phyloP scores from a whole-genome alignment of 2,797 vertebrate species.

The Lerista edwardsae region DNA sequence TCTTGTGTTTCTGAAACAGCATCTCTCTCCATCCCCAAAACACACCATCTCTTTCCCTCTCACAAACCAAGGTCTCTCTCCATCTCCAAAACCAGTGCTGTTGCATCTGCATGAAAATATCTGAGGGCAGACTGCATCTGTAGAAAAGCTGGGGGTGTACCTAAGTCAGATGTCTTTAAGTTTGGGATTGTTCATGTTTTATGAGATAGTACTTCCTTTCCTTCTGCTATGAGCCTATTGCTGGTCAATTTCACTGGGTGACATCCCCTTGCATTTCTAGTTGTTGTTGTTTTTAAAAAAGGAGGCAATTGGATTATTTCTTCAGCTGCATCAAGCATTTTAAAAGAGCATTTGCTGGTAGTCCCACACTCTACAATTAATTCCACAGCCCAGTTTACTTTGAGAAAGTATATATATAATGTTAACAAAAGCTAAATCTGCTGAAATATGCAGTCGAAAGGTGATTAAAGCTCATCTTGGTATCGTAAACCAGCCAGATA shows the following conservation, averaged over 20 bases:
- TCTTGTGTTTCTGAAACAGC: no score
- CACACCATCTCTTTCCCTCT: no score
- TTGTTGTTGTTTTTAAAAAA: slow-evolving; percentile 19
- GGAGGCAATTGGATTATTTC: not conserved
- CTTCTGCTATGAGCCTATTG: not conserved
- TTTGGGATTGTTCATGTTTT: no score
- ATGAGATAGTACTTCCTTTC: not conserved
- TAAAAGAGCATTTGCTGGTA: slow-evolving; percentile 46
- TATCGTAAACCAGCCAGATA: slow-evolving; percentile 72
- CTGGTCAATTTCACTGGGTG: slow-evolving; percentile 29
- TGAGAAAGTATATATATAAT: slow-evolving; percentile 59
- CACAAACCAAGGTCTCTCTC: no score
- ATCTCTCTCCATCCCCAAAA: no score
- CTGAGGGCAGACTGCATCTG: no score
- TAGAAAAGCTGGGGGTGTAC: no score
- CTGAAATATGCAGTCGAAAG: slow-evolving; percentile 57
- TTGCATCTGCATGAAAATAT: no score
- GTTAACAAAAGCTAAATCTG: slow-evolving; percentile 71
- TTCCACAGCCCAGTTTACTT: slow-evolving; percentile 61
- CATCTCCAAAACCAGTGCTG: no score
- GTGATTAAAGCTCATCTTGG: slow-evolving; percentile 61
- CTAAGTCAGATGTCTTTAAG: no score
- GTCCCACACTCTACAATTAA: slow-evolving; percentile 42
- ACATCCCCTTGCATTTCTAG: no score
- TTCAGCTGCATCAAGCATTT: slow-evolving; percentile 41